Base-by-base conservation (phyloP, 2,797 vertebrate genomes). In the Thaleichthys pacificus region DNA sequence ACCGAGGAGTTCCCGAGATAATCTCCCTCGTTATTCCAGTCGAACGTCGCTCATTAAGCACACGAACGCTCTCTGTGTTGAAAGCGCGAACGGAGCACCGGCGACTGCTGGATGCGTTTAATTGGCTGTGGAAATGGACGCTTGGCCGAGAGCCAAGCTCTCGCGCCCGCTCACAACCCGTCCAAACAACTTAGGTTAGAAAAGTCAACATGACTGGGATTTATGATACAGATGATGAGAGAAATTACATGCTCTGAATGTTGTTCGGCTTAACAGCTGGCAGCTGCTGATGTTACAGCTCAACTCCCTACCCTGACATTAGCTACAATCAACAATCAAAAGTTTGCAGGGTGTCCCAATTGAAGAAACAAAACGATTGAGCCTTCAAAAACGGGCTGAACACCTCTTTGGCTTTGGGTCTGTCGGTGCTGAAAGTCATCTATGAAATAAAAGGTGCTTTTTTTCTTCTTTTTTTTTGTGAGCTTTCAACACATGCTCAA, bases 61-160 rank as follows among this genome's bases (percentile, higher is more conserved):
- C 58, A 15, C 22, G 58, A 12, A 26, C 51, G 15, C 19, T 17
- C 17, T 19, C 3, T 12, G 51, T 9, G 51, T 42, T 66, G 47
- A 66, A 26, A 51, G 64, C 2, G 32, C 19, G 19, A 11, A 3
- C 17, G 21, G 35, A 3, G 38, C 64, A 5, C 8, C 15, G 51
- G 5, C 15, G 17, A 17, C 38, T 3, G 38, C 64, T 49, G 22
- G 11, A 42, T 42, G 64, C 22, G 24, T 61, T 66, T 66, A 49
- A 66, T 17, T 66, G 64, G 42, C 3, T 66, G 22, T 66, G 47
- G 24, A 51, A 47, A 66, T 22, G 14, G 21, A 66, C 38, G 38
- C n/a, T 19, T 64, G 62, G 30, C 22, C 38, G 3, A 51, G 38
- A 17, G 64, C 9, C 64, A 66, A 26, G 47, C 7, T 21, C 32